A percentile compares a stretch with the other conserved stretches of the same genome.
These are phyloP conservation scores for Donacobius atricapilla DNA, from an alignment of 2,113 vertebrate genomes.

Conservation along the genomic window DNA sequence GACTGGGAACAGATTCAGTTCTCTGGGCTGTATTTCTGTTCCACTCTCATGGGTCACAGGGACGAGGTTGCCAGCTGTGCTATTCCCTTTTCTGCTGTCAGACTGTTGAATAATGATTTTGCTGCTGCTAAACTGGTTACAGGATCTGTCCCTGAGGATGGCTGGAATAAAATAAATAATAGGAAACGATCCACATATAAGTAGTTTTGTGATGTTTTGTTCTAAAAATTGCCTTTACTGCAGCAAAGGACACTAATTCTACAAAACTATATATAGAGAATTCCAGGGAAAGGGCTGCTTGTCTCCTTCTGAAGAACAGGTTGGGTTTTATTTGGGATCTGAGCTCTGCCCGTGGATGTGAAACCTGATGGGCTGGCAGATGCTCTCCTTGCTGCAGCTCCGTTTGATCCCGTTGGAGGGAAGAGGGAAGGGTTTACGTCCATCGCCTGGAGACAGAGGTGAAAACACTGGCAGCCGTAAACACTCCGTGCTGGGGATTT, in stretches of 20 bases:
- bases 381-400: conserved; percentile 75
- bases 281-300: conserved; percentile 2
- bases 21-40: background rate
- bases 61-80: background rate
- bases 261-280: conserved; percentile 54
- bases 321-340: conserved; percentile 82
- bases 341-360: conserved; percentile 75
- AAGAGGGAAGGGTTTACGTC: conserved; percentile 78
- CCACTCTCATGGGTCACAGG: background rate
- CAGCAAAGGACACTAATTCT: background rate
- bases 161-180: conserved; percentile 44
- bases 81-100: conserved; percentile 14
- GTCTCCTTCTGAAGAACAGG: conserved; percentile 57
- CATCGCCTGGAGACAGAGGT: conserved; percentile 72
- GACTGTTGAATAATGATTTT: background rate
- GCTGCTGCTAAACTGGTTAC: conserved; percentile 22
- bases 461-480: conserved; percentile 56
- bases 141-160: conserved; percentile 42
- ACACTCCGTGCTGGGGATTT: conserved; percentile 37
- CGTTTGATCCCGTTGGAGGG: conserved; percentile 63
- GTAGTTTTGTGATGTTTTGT: conserved; percentile 39
- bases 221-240: conserved; percentile 52
- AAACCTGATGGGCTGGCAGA: conserved; percentile 62
- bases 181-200: conserved; percentile 38
- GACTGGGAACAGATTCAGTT: background rate